Conservation (phyloP, 37 sponge, comb jelly and placozoan species). For the Bolinopsis microptera region DNA sequence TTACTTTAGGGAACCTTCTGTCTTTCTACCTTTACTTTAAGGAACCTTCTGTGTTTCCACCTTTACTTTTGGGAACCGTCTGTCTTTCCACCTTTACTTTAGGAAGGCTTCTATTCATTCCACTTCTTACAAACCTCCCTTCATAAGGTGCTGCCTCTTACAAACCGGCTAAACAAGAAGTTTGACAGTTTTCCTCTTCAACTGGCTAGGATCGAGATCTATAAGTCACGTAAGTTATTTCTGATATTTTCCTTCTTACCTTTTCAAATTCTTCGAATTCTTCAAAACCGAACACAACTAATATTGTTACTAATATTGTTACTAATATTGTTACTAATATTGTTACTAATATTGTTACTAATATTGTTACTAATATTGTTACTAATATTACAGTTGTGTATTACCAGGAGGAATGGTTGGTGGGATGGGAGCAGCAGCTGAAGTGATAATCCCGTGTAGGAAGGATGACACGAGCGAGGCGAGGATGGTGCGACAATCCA, state of each 20-base stretch:
- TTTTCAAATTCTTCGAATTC: too few species aligned
- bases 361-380: background rate
- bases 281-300: too few species aligned
- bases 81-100: too few species aligned
- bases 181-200: background rate
- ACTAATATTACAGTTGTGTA: background rate
- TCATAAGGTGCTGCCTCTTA: background rate
- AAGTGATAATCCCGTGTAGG: background rate
- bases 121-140: too few species aligned
- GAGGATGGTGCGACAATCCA: background rate
- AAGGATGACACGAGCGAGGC: background rate
- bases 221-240: background rate
- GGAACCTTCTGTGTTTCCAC: too few species aligned
- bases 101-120: too few species aligned
- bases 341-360: background rate
- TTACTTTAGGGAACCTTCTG: too few species aligned
- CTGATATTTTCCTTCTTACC: too few species aligned
- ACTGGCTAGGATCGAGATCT: background rate
- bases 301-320: too few species aligned
- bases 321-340: background rate
- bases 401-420: background rate
- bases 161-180: slow-evolving; percentile 26
- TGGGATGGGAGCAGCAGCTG: background rate
- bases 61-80: too few species aligned
- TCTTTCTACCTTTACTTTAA: too few species aligned